These are phyloP conservation scores for Montipora foliosa DNA, from an alignment of 64 coral and sea anemone species.

Conservation along the genomic window DNA sequence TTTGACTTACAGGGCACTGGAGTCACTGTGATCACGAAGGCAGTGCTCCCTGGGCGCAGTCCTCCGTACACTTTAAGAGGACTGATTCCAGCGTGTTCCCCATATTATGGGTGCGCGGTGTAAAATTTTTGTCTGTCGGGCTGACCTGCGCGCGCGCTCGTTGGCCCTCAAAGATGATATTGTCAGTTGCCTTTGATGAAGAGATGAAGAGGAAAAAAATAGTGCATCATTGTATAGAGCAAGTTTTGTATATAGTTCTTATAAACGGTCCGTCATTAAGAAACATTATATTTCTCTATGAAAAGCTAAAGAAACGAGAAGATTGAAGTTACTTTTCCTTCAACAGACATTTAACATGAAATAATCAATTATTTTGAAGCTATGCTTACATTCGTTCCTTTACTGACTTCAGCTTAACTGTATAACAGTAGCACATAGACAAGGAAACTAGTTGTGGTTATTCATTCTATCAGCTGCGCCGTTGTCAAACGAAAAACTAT, in stretches of 20 bases:
- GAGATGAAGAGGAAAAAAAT: neutral
- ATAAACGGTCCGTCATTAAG: no score
- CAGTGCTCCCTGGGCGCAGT: slow-evolving; percentile 80
- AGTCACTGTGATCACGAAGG: slow-evolving; percentile 93
- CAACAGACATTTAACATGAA: no score
- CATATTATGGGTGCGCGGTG: slow-evolving; percentile 89
- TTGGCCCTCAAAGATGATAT: slow-evolving; percentile 28
- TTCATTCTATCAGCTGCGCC: neutral
- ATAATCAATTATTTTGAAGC: no score
- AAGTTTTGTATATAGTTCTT: neutral
- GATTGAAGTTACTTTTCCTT: no score
- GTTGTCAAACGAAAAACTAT: neutral
- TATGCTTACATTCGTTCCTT: no score
- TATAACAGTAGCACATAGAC: no score
- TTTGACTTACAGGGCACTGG: slow-evolving; percentile 97
- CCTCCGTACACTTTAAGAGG: slow-evolving; percentile 74
- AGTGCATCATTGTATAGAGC: neutral
- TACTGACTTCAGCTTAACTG: no score
- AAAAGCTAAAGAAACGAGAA: no score
- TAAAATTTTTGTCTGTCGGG: slow-evolving; percentile 96
- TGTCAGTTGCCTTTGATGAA: neutral
- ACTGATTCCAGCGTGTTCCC: slow-evolving; percentile 92
- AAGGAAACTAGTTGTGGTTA: no score
- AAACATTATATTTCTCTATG: no score
- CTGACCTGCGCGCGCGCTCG: slow-evolving; percentile 92